These are phyloP conservation scores for Papilio helenus DNA, from an alignment of 1,140 invertebrate genomes.

Conservation along the genomic window DNA sequence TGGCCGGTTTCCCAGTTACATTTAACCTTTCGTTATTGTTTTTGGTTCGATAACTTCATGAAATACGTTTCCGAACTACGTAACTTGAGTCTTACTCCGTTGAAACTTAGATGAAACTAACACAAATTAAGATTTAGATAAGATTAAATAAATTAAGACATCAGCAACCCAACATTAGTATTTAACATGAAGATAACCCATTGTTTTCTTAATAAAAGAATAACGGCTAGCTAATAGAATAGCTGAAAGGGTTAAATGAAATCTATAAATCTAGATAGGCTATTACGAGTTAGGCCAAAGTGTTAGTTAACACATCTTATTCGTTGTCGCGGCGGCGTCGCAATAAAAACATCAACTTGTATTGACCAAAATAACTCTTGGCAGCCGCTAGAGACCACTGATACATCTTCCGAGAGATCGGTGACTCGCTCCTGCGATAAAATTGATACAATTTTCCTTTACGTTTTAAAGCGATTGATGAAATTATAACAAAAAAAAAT, in stretches of 20 bases:
- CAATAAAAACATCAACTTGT: conserved; percentile 80
- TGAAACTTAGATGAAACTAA: no score
- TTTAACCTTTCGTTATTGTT: no score
- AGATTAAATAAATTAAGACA: no score
- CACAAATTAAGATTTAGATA: no score
- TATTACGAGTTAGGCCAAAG: conserved; percentile 65
- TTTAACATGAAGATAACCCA: not conserved
- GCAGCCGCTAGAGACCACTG: conserved; percentile 65
- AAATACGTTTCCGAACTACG: no score
- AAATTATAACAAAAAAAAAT: not conserved
- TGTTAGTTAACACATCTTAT: conserved; percentile 76
- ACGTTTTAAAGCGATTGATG: not conserved
- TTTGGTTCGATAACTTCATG: no score
- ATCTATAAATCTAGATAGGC: conserved; percentile 74
- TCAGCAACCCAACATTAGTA: not conserved
- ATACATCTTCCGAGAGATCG: conserved; percentile 52
- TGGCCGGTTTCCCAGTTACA: no score
- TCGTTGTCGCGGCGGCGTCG: conserved; percentile 61
- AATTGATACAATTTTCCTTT: not conserved
- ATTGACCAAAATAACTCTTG: conserved; percentile 80
- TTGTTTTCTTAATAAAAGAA: not conserved
- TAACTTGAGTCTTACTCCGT: no score
- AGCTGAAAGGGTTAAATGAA: conserved; percentile 46
- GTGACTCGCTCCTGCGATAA: conserved; percentile 44
- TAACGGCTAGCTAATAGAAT: not conserved